Evolutionary conservation across 1,140 invertebrate species (phyloP).

Genomic region (Brachionus asplanchnoidis): DNA sequence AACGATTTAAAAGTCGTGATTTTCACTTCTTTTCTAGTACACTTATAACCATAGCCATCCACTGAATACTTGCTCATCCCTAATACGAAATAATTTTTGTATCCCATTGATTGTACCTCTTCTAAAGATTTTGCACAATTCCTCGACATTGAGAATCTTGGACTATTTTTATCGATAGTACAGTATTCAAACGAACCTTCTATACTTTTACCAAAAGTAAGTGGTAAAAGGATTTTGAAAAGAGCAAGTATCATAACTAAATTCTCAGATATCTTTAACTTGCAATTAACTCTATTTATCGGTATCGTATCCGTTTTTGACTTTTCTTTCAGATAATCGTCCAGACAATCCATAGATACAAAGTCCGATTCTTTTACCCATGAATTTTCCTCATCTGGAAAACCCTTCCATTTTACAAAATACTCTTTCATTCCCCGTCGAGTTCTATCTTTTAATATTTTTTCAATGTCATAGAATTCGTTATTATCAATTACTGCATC

Average conservation of each 20-base stretch:
- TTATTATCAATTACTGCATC: background rate
- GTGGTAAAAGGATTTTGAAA: slow-evolving; percentile 10
- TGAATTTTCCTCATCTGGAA: slow-evolving; percentile 27
- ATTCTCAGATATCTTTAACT: background rate
- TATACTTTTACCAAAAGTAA: background rate
- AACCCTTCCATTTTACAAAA: slow-evolving; percentile 41
- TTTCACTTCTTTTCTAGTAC: background rate
- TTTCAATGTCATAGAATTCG: slow-evolving; percentile 30
- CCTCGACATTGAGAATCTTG: slow-evolving; percentile 5
- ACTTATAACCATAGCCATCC: background rate
- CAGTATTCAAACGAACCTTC: slow-evolving; percentile 9
- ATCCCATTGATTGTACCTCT: background rate
- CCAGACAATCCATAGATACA: background rate
- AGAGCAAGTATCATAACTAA: background rate
- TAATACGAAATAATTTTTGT: slow-evolving; percentile 3
- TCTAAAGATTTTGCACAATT: slow-evolving; percentile 25
- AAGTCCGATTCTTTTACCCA: slow-evolving; percentile 34
- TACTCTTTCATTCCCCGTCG: slow-evolving; percentile 1
- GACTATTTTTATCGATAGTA: slow-evolving; percentile 6
- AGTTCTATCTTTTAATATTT: slow-evolving; percentile 18
- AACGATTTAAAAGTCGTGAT: slow-evolving; percentile 18
- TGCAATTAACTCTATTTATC: slow-evolving; percentile 11
- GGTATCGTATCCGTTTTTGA: slow-evolving; percentile 6
- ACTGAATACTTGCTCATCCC: background rate
- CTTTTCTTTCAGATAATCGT: slow-evolving; percentile 34